Base-by-base conservation (phyloP, 2,113 vertebrate species). In the Ammospiza nelsoni region DNA sequence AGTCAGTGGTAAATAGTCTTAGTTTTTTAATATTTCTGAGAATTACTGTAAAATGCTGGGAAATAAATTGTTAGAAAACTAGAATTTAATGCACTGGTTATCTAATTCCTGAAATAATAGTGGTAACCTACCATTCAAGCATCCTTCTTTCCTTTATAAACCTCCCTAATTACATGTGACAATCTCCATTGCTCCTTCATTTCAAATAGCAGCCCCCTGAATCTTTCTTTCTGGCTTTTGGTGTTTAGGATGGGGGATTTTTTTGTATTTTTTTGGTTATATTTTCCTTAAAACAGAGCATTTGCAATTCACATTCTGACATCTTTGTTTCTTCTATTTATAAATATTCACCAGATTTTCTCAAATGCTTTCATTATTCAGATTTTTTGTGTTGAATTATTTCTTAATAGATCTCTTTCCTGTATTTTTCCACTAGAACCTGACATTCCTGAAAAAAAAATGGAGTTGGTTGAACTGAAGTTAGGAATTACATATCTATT, bases 201-300 rank as follows among this genome's bases (percentile, higher is more conserved):
- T 89, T 89, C 39, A 91, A 44, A 82, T 2, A 78, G 15, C 39
- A 75, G 21, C 13, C 24, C 10, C 29, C 15, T 72, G 19, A 82
- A 82, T 0, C 2, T 59, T 76, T 86, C 28, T 58, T 89, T 84
- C 4, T 44, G 52, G 6, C 44, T 71, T 69, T n/a, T 3, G 12
- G 5, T 6, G 0, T 17, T 75, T n/a, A 6, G 12, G 11, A 35
- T 11, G 8, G 7, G 1, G 2, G 1, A 5, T 2, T 39, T 31
- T 35, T 13, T 15, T 9, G 5, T 6, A 1, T 2, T 14, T 62
- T 62, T 62, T 66, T 84, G 29, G 4, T 54, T 71, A 51, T 5
- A 11, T 44, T 71, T 81, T 74, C 48, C 57, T 74, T 54, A 39
- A 85, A 74, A 59, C 8, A 48, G 24, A 72, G 6, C 19, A 78